Evolutionary conservation across 2,797 vertebrate species (phyloP).

Genomic region (Acrossocheilus wenchowensis): DNA sequence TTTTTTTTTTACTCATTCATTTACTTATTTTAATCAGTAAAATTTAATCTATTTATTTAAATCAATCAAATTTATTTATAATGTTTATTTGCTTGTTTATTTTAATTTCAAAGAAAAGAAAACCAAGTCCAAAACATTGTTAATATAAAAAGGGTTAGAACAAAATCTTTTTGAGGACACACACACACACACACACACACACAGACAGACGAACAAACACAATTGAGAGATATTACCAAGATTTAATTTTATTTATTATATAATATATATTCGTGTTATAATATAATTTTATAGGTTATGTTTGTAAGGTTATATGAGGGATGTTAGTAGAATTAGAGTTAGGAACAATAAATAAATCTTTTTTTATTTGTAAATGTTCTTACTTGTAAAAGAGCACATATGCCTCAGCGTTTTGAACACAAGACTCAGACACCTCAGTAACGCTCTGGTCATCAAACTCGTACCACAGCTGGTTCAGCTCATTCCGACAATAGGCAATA

Average conservation of each 20-base stretch:
- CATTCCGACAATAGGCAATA: conserved; percentile 96
- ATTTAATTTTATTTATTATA: neutral
- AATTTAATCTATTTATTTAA: too few relatives aligned
- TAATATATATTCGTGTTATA: neutral
- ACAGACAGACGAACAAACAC: too few relatives aligned
- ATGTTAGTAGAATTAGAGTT: neutral
- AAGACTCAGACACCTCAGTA: conserved; percentile 94
- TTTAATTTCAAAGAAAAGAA: too few relatives aligned
- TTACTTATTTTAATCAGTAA: neutral
- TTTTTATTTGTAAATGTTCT: conserved; percentile 60
- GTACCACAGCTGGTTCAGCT: conserved; percentile 94
- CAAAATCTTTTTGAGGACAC: neutral
- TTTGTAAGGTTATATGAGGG: neutral
- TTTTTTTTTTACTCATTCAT: neutral
- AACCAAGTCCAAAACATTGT: too few relatives aligned
- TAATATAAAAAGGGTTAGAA: too few relatives aligned
- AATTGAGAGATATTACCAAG: neutral
- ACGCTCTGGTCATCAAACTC: conserved; percentile 99
- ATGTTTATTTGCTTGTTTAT: too few relatives aligned
- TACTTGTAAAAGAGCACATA: conserved; percentile 99
- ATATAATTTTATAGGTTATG: neutral
- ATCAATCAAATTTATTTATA: too few relatives aligned
- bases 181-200: too few relatives aligned
- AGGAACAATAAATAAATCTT: neutral
- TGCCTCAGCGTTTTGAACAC: conserved; percentile 96